These are phyloP conservation scores for Corvus hawaiiensis DNA, from an alignment of 2,113 vertebrate genomes.

Conservation along the genomic window DNA sequence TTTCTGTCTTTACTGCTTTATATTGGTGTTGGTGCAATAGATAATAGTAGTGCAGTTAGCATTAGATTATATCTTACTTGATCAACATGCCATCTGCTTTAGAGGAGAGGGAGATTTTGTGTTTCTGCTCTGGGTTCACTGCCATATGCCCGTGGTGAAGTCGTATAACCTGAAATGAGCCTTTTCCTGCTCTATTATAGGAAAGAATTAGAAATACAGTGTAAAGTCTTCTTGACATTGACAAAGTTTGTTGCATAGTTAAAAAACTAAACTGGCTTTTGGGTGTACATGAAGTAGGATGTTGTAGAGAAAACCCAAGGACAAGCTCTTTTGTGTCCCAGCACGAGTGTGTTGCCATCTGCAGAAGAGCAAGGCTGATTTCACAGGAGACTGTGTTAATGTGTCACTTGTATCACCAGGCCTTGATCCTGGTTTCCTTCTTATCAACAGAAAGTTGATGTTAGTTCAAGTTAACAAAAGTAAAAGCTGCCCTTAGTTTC, in stretches of 20 bases:
- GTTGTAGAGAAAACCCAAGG: neutral
- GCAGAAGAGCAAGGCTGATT: neutral
- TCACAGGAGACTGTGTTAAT: neutral
- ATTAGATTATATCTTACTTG: neutral
- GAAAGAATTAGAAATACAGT: neutral
- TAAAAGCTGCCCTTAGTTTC: neutral
- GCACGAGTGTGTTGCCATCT: neutral
- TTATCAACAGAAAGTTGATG: neutral
- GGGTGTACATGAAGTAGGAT: neutral
- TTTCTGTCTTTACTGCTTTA: neutral
- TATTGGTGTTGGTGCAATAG: neutral
- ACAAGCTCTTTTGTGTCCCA: neutral
- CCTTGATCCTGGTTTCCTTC: neutral
- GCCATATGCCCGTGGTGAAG: neutral
- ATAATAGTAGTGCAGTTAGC: neutral
- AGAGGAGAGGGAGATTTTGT: neutral
- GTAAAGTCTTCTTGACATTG: neutral
- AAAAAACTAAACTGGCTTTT: neutral
- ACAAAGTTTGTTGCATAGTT: neutral
- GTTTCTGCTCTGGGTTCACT: neutral
- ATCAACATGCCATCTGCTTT: constrained; percentile 4
- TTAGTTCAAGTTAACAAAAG: neutral
- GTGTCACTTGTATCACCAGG: neutral
- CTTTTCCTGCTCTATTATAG: neutral
- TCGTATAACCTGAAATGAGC: neutral